Percentiles rank a stretch among this genome's conserved stretches.
Conservation (phyloP, 1,140 invertebrate genomes). For the Paramacrobiotus metropolitanus region DNA sequence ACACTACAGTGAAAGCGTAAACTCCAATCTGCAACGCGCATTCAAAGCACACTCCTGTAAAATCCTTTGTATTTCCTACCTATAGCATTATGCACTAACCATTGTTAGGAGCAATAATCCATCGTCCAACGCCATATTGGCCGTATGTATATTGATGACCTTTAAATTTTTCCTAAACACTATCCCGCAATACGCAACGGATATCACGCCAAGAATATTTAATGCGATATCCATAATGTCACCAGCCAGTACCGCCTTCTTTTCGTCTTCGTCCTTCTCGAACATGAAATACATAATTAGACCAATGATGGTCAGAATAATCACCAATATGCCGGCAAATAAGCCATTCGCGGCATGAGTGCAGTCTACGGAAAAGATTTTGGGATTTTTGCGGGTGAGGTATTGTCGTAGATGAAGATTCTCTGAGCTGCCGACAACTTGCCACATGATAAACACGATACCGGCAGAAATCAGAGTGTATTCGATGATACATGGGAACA, state of each 20-base stretch:
- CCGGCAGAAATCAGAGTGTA: slow-evolving; percentile 85
- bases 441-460: slow-evolving; percentile 74
- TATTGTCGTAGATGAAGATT: neutral
- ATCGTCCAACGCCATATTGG: slow-evolving; percentile 40
- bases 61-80: neutral
- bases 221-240: neutral
- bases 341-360: slow-evolving; percentile 69
- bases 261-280: slow-evolving; percentile 34
- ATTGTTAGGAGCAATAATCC: slow-evolving; percentile 56
- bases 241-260: neutral
- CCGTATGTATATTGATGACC: neutral
- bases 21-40: slow-evolving; percentile 50
- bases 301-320: slow-evolving; percentile 78
- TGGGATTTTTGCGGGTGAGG: neutral
- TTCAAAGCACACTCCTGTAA: neutral
- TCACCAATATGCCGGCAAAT: slow-evolving; percentile 69
- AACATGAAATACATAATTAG: slow-evolving; percentile 81
- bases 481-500: slow-evolving; percentile 88
- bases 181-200: neutral
- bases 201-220: neutral
- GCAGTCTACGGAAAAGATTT: slow-evolving; percentile 47
- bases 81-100: neutral
- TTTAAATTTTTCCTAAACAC: neutral
- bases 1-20: slow-evolving; percentile 78
- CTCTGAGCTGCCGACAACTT: slow-evolving; percentile 36